Base-by-base conservation (phyloP, 1,140 invertebrate genomes). In the Monomorium pharaonis region DNA sequence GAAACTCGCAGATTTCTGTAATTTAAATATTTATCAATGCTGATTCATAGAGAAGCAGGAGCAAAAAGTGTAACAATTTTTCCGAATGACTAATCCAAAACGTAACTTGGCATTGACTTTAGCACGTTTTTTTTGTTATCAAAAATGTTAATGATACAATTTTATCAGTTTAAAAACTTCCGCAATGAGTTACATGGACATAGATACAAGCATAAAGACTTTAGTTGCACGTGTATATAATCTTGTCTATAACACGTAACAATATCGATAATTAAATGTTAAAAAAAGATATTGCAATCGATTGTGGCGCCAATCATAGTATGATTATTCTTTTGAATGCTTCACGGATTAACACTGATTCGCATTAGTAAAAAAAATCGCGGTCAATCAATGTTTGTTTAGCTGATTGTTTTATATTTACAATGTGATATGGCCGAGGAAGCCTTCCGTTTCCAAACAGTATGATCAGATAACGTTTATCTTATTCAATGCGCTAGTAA, bases 381-480 rank as follows among this genome's bases (percentile, higher is more conserved):
- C 37, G 33, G 16, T 60, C 47, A 78, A 24, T 33, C 18, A 58
- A 18, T 42, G 6, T 72, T 58, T 72, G 3, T 58, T 83, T 44
- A 58, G 9, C 27, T 30, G 12, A 30, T 60, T 16, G 16, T 44
- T 83, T 72, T 27, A 72, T 56, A 72, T 72, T 56, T 72, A 33
- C 37, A 27, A 44, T 47, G 6, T 58, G 37, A 81, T 58, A 81
- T 1, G 24, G 1, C 10, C 16, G 3, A 56, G 33, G 30, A 80
- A 80, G 33, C 9, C n/a, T 63, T 81, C n/a, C 27, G 24, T 58
- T 74, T 83, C 10, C 14, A 56, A 70, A 58, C 21, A 56, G 27
- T 21, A 72, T 67, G 60, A 67, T 24, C 4, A 5, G 77, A 70
- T 81, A 58, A 81, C 24, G 21, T 21, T 81, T 81, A 81, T 78